phyloP scores from a whole-genome alignment of 2,113 vertebrate genomes.

The Gobio gobio region DNA sequence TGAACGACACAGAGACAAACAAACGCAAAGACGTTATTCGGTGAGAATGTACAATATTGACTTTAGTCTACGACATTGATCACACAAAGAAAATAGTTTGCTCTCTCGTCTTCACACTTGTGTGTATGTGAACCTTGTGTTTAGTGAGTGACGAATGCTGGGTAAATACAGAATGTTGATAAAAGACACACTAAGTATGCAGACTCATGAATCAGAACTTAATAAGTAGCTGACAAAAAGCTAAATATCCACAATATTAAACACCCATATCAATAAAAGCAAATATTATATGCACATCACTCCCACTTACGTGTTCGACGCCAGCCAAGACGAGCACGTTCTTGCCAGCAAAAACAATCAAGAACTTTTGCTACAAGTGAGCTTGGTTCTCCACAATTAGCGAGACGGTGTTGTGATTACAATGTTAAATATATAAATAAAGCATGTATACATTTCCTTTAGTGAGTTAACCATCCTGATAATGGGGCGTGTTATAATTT shows the following conservation, averaged over 20 bases:
- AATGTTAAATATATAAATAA: constrained; percentile 38
- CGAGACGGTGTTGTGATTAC: constrained; percentile 34
- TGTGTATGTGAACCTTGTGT: constrained; percentile 17
- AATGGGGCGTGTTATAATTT: constrained; percentile 34
- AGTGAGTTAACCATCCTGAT: constrained; percentile 26
- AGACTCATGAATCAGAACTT: constrained; percentile 45
- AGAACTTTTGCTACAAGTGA: background rate
- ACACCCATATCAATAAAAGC: constrained; percentile 45
- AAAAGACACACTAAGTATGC: constrained; percentile 44
- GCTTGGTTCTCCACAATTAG: constrained; percentile 16
- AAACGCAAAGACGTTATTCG: background rate
- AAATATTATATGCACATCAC: constrained; percentile 46
- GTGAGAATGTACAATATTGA: constrained; percentile 16
- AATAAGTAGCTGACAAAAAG: constrained; percentile 51
- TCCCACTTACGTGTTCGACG: constrained; percentile 6
- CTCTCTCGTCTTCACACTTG: background rate
- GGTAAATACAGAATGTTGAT: constrained; percentile 48
- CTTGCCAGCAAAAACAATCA: constrained; percentile 25
- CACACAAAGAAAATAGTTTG: constrained; percentile 34
- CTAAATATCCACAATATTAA: constrained; percentile 47
- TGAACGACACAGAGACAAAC: background rate
- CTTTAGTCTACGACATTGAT: constrained; percentile 12
- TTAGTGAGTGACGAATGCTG: constrained; percentile 42
- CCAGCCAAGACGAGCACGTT: constrained; percentile 8
- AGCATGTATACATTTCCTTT: constrained; percentile 10